Evolutionary conservation across 2,888 invertebrate species (phyloP), one percentile per base, ranked within the genome.

Genomic region (Keiferia lycopersicella): DNA sequence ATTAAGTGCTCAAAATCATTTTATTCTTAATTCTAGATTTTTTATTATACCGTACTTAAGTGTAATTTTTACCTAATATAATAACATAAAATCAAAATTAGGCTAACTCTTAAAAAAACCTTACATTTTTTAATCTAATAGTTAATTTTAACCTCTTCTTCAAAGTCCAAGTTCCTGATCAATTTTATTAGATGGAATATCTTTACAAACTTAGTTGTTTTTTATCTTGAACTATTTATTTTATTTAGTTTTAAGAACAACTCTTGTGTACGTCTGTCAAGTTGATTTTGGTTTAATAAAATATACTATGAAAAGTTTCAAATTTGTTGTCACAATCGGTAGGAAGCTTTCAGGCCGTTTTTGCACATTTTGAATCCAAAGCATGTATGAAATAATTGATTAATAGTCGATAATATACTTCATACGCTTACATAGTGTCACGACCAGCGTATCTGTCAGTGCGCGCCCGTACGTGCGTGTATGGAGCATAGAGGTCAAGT

Each of bases 311-410:
- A 64, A 67, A 78, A 73, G 69, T 68, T 68, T 7, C 4, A 18
- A 34, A 62, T 60, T n/a, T 67, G 59, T 69, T 70, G 80, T 90
- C 91, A 91, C 91, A 91, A 91, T 91, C 91, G 83, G 68, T 85
- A 83, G 79, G 86, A 87, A 88, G 91, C 90, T 91, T 91, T 91
- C 91, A 89, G 81, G 84, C 85, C 64, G 57, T 68, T 65, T 64
- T 60, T 69, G 61, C 45, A 20, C 18, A 60, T 45, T 57, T 39
- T 26, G 53, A 18, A 8, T 41, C 16, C 62, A 62, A 87, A 88
- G 91, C 91, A 90, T 91, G 91, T 91, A 88, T 90, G 89, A 83
- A 86, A 83, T 86, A 81, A 64, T 66, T 18, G 26, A 39, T 65
- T 56, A 65, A 53, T 39, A 51, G 22, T 64, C 20, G 18, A 39